Percentiles rank a stretch among this genome's conserved stretches.
Evolutionary conservation across 2,797 vertebrate genomes (phyloP).

Genomic region (Halcyon leucocephala): DNA sequence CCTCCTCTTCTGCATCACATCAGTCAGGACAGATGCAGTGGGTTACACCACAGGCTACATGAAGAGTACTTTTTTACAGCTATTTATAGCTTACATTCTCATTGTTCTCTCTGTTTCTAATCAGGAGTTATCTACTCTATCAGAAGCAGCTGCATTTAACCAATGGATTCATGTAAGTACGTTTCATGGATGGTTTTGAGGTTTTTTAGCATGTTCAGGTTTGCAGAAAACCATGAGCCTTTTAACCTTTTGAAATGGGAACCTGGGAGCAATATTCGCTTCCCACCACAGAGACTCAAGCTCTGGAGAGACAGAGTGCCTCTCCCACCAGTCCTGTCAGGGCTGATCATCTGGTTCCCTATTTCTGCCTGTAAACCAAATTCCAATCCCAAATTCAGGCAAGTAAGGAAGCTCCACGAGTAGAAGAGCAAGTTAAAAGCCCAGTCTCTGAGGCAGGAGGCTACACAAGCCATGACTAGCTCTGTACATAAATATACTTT

Average conservation of each 20-base stretch:
- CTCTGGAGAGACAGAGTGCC: neutral
- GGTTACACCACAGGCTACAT: neutral
- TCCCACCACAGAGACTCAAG: neutral
- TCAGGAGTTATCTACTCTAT: constrained; percentile 85
- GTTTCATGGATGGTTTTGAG: neutral
- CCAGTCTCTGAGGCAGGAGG: neutral
- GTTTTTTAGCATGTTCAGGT: neutral
- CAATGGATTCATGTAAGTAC: constrained; percentile 88
- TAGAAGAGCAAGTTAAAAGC: neutral
- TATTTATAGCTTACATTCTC: neutral
- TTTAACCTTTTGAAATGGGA: neutral
- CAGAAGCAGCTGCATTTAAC: constrained; percentile 83
- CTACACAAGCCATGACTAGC: neutral
- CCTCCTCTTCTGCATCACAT: neutral
- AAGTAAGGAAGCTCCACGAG: neutral
- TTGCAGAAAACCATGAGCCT: neutral
- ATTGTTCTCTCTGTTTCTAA: neutral
- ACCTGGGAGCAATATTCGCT: neutral
- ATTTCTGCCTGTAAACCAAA: neutral
- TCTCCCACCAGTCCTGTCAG: neutral
- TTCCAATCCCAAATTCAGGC: neutral
- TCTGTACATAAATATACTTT: neutral
- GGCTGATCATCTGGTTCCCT: neutral
- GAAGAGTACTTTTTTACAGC: neutral
- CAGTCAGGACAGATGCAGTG: neutral